A percentile compares a stretch with the other conserved stretches of the same genome.
Conservation (phyloP, 2,888 invertebrate genomes). For the Selenia dentaria region DNA sequence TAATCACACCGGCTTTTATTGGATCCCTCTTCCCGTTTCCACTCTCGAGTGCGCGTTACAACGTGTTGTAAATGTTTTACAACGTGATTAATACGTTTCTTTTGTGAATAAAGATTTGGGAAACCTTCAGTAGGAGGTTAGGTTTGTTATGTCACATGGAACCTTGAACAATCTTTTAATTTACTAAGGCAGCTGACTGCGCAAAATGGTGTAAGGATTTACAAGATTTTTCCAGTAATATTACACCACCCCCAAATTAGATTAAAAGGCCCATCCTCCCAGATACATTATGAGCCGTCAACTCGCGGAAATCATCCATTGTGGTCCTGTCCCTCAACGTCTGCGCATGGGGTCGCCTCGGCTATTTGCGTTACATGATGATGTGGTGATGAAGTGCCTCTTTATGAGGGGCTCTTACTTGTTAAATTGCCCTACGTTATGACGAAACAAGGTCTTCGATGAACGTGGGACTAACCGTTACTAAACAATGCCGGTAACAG, state of each 20-base stretch:
- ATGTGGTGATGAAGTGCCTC: conserved; percentile 64
- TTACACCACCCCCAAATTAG: conserved; percentile 41
- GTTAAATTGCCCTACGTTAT: conserved; percentile 44
- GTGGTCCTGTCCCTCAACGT: conserved; percentile 55
- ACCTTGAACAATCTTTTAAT: no score
- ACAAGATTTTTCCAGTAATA: conserved; percentile 6
- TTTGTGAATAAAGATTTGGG: conserved; percentile 1
- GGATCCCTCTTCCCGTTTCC: conserved; percentile 35
- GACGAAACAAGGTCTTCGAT: conserved; percentile 28
- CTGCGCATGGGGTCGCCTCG: conserved; percentile 57
- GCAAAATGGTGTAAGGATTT: conserved; percentile 4
- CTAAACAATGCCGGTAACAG: conserved; percentile 18
- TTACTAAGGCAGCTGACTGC: no score
- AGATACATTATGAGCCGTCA: conserved; percentile 61
- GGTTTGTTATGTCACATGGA: conserved; percentile 1
- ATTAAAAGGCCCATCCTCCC: conserved; percentile 52
- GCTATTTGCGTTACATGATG: conserved; percentile 59
- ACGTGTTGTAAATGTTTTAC: no score
- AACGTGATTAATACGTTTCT: conserved; percentile 35
- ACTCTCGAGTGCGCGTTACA: conserved; percentile 15
- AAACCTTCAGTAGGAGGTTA: neutral
- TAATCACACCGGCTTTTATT: conserved; percentile 51
- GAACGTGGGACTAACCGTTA: conserved; percentile 28
- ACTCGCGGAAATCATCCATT: conserved; percentile 76
- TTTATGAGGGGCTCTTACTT: conserved; percentile 58